Base-by-base conservation (phyloP, 2,888 invertebrate genomes). In the Leptogaster cylindrica region DNA sequence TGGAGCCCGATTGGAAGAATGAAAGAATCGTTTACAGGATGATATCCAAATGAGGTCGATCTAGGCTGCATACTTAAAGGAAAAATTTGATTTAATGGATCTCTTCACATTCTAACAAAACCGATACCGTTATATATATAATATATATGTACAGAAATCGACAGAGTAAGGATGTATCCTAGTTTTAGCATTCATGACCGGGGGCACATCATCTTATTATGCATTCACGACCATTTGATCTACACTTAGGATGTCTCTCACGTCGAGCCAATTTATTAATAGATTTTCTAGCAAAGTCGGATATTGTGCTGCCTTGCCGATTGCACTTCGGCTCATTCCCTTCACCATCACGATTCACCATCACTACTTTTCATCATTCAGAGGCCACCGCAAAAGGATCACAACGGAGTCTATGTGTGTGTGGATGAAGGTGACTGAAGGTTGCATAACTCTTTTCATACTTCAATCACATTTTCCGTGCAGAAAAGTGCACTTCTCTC, bases 191-290 rank as follows among this genome's bases (percentile, higher is more conserved):
- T 64, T 64, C 64, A 64, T 48, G 33, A 31, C 48, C 36, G 31
- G 23, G 44, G 64, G 46, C 28, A 18, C 12, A 27, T 23, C 20
- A 64, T 64, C 64, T 48, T 64, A 64, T 64, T 64, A 64, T 48
- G 33, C 64, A 64, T 64, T 64, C 64, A 64, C 64, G 48, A 64
- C 64, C 64, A 48, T 64, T 64, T 64, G 64, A 64, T 64, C 64
- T 48, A 44, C 46, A 64, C 48, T 64, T 64, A 20, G 64, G 33
- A 64, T 64, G 64, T 33, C 64, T 64, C 64, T 64, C 64, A 64
- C 64, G 64, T 64, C 64, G 23, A 33, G 48, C 64, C 64, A 64
- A 64, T 64, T 64, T 64, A 64, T 64, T 64, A 64, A 64, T 64
- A 64, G 64, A 64, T 64, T 64, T 48, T 64, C 48, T 64, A 28